Conservation (phyloP, 2,113 vertebrate species). For the Carassius carassius region DNA sequence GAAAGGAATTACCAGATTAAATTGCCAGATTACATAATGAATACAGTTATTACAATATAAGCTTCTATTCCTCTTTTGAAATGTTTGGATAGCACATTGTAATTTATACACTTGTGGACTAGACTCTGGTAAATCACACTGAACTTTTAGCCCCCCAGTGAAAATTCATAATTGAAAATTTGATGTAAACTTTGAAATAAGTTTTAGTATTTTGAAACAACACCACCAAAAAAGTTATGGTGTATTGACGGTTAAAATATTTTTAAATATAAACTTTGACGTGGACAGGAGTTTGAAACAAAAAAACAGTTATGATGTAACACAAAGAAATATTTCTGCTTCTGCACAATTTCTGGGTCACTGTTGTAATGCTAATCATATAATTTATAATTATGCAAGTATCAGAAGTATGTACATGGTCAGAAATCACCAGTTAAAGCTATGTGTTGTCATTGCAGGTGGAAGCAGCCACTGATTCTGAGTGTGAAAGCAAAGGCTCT, state of each 20-base stretch:
- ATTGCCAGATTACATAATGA: background rate
- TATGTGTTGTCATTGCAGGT: slow-evolving; percentile 78
- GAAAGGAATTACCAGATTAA: too few relatives aligned
- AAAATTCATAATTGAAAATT: background rate
- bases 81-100: background rate
- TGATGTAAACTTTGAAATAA: background rate
- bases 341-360: background rate
- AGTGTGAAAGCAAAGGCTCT: slow-evolving; percentile 90
- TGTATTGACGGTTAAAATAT: too few relatives aligned
- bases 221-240: background rate
- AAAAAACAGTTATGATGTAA: background rate
- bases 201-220: background rate
- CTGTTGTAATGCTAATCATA: background rate
- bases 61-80: background rate
- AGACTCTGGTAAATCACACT: background rate
- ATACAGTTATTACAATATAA: background rate
- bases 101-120: background rate
- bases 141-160: background rate
- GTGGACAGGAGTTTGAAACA: background rate
- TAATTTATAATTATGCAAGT: background rate
- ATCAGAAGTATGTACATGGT: background rate
- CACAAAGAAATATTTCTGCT: background rate
- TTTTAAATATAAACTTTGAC: too few relatives aligned
- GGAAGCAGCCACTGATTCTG: slow-evolving; percentile 95
- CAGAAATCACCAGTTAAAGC: background rate